Percentiles rank a stretch among this genome's conserved stretches.
Evolutionary conservation across 2,113 vertebrate genomes (phyloP).

Genomic region (Opisthocomus hoazin): DNA sequence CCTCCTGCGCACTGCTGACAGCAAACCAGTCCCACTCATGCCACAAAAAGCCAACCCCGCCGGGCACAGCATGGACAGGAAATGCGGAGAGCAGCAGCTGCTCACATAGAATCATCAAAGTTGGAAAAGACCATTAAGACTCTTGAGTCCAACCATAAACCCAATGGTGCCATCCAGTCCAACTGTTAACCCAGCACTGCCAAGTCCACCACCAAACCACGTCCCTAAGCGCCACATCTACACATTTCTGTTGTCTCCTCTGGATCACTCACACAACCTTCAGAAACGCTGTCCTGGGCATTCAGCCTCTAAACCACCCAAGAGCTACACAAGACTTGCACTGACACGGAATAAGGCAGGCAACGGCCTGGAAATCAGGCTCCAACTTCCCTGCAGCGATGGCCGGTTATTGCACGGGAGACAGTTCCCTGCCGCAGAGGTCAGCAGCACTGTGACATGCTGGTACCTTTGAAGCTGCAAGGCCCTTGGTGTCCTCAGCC

Average conservation of each 20-base stretch:
- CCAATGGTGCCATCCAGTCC: no score
- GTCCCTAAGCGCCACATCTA: not conserved
- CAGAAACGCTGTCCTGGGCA: not conserved
- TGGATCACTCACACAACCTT: not conserved
- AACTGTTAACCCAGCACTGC: no score
- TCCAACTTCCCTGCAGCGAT: not conserved
- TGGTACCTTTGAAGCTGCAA: not conserved
- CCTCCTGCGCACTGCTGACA: not conserved
- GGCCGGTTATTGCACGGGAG: not conserved
- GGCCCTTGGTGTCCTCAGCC: not conserved
- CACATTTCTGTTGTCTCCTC: not conserved
- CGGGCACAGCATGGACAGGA: not conserved
- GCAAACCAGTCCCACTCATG: not conserved
- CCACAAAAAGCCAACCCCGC: not conserved
- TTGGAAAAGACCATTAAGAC: not conserved
- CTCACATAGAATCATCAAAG: not conserved
- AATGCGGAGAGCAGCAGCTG: not conserved
- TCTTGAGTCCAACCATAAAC: no score
- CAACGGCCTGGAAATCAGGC: not conserved
- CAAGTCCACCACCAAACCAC: not conserved
- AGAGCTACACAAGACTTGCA: not conserved
- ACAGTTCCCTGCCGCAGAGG: not conserved
- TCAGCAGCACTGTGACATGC: not conserved
- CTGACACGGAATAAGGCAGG: not conserved
- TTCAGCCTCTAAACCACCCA: not conserved